A percentile compares a stretch with the other conserved stretches of the same genome.
Evolutionary conservation across 2,113 vertebrate species (phyloP).

Genomic region (Microcebus lehilahytsara): DNA sequence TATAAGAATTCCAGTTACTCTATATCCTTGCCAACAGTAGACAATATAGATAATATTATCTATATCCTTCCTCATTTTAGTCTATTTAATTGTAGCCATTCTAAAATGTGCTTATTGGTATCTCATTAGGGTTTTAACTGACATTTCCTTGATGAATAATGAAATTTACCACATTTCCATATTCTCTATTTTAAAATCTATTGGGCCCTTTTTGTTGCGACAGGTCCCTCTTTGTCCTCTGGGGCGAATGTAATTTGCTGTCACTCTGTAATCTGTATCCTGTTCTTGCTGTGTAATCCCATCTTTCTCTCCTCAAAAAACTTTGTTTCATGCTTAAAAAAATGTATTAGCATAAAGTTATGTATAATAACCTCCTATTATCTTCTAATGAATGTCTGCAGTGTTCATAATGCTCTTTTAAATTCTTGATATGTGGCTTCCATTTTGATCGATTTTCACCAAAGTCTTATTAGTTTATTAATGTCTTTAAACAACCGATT

Average conservation of each 20-base stretch:
- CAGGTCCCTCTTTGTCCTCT: no score
- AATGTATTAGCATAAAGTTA: neutral
- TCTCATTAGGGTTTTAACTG: neutral
- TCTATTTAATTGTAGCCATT: neutral
- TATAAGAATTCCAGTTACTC: neutral
- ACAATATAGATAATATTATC: neutral
- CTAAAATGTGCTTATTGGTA: neutral
- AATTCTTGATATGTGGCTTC: neutral
- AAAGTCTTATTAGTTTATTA: neutral
- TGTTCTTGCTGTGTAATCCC: no score
- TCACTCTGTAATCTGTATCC: no score
- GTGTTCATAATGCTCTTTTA: neutral
- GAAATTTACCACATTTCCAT: neutral
- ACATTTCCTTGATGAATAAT: neutral
- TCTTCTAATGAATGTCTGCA: neutral
- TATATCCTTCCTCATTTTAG: neutral
- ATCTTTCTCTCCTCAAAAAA: no score
- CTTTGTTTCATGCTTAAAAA: no score
- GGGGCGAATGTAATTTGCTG: no score
- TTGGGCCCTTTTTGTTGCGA: neutral
- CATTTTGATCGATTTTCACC: neutral
- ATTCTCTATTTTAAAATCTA: neutral
- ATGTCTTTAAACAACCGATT: neutral
- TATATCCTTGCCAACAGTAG: neutral
- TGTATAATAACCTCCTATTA: neutral